phyloP scores from a whole-genome alignment of 2,797 vertebrate genomes.

The Sebastes minor region DNA sequence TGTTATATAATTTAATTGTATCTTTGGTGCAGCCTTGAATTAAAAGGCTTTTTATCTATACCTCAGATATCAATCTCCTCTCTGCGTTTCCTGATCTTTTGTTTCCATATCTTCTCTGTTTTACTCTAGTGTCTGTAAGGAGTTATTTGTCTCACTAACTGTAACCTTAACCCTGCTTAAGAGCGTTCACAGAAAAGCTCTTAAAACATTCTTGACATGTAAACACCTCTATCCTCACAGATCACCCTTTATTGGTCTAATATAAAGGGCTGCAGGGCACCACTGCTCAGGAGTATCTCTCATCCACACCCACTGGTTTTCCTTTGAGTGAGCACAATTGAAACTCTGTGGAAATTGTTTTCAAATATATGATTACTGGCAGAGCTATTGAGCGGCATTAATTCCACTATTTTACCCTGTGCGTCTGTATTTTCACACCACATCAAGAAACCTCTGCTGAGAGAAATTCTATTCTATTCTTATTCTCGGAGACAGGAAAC shows the following conservation, averaged over 20 bases:
- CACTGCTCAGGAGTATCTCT: neutral
- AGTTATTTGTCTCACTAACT: neutral
- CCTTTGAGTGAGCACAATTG: neutral
- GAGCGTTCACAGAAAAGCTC: neutral
- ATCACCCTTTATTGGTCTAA: constrained; percentile 6
- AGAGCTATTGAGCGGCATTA: neutral
- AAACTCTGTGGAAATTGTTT: constrained; percentile 5
- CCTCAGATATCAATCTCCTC: constrained; percentile 9
- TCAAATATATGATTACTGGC: neutral
- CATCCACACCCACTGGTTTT: neutral
- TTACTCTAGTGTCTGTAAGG: neutral
- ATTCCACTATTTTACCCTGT: neutral
- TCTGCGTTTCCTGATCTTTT: neutral
- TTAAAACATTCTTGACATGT: constrained; percentile 1
- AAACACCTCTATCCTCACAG: constrained; percentile 8
- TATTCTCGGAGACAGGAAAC: neutral
- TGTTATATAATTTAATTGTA: neutral
- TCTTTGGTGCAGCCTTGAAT: constrained; percentile 3
- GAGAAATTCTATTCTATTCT: neutral
- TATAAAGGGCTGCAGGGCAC: neutral
- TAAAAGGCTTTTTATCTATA: neutral
- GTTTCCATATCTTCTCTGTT: neutral
- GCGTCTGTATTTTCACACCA: neutral
- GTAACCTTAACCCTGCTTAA: neutral
- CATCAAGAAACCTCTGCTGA: neutral